Evolutionary conservation across 2,888 invertebrate genomes (phyloP), one percentile per base, ranked within the genome.

Genomic region (Strigamia transsilvanica): DNA sequence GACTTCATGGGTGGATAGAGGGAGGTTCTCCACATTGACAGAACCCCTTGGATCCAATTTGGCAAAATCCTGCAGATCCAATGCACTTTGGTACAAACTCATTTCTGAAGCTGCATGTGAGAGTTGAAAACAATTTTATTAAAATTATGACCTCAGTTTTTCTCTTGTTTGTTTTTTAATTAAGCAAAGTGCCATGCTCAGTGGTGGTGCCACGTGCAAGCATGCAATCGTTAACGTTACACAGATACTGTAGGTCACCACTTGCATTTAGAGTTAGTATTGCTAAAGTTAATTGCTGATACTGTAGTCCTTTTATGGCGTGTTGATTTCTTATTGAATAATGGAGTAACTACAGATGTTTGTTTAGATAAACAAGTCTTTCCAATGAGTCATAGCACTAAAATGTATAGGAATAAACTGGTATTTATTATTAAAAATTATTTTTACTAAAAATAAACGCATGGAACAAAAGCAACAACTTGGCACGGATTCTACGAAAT

Each of bases 81-180:
- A 61, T n/a, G 83, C 83, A 73, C 83, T 83, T 38, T 83, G 83
- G 73, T 83, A 83, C 79, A 83, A 27, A 42, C 83, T 83, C 79
- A 83, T 83, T 56, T 83, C 81, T 21, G 83, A 83, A 13, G 81
- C 82, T 82, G 38, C n/a, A 10, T 66, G 61, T 5, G 61, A 23
- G 21, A 21, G 23, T 12, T 18, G 7, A 66, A 23, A 66, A 66
- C 7, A 46, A 42, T n/a, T 15, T 80, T 41, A 42, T 42, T 80
- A 80, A 79, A 79, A 79, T 10, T 18, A 23, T 5, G 13, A 18
- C 61, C 18, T 66, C 18, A n/a, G 2, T 27, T 27, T 27, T 27
- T 27, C 27, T 3, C 27, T 27, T n/a, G 46, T 61, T 66, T 23
- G 0, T 38, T 4, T 66, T 12, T 12, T 66, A 66, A 66, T 66